Base-by-base conservation (phyloP, 2,113 vertebrate species). In the Daubentonia madagascariensis region DNA sequence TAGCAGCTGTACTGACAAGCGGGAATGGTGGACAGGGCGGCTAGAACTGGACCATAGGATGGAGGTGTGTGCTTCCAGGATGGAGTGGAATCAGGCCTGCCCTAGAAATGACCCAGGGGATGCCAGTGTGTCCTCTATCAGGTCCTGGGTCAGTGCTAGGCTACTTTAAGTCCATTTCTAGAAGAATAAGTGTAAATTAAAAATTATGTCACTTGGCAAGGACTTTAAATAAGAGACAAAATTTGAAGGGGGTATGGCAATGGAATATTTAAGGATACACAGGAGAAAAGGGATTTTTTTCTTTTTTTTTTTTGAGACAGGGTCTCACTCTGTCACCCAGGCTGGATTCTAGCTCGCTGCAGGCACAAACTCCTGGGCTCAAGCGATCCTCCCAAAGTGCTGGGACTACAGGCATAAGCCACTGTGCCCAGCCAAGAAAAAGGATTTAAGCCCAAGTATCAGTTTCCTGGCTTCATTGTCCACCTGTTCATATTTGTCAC, bases 1-100 rank as follows among this genome's bases (percentile, higher is more conserved):
- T 96, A 99, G 98, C 96, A 98, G 48, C 45, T 98, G 99, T 59
- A 99, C 99, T 0, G 99, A 99, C 54, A 99, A 99, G 94, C 98
- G 96, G 5, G 98, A 98, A 54, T 99, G 99, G 99, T 99, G 99
- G 99, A 98, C 98, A 5, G 99, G 99, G 0, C 99, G 99, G 32
- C 98, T 98, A 11, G 93, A 97, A 0, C 99, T 99, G 48, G 99
- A 99, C 89, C 92, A 14, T 5, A 99, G 99, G 73, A 99, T 99
- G 98, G 98, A 99, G 99, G 99, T 99, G 50, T 92, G 96, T 94
- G 73, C 5, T 20, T 16, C n/a, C 8, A 5, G 28, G 12, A n/a
- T 6, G n/a, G 25, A 35, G 25, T 48, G 25, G 14, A 5, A 3
- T 22, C 14, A 14, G 92, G 23, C 40, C 37, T 63, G 35, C 12